Percentiles rank a stretch among this genome's conserved stretches.
Conservation (phyloP, 2,888 invertebrate genomes). For the Xestoiulus laeticollis region DNA sequence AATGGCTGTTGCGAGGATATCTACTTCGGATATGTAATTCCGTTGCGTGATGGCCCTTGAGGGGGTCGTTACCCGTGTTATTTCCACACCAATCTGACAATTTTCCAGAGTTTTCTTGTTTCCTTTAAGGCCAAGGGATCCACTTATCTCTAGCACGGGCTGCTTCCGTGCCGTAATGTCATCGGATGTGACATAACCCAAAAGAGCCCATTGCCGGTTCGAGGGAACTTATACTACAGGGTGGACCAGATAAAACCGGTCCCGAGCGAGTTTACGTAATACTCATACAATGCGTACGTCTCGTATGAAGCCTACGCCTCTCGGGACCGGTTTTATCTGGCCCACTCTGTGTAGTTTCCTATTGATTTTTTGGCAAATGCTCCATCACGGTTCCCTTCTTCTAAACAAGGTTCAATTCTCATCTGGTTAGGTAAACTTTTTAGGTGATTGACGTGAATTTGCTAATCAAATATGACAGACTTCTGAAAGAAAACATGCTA, state of each 20-base stretch:
- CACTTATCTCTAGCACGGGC: constrained; percentile 29
- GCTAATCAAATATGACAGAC: neutral
- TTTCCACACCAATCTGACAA: constrained; percentile 34
- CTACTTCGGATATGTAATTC: constrained; percentile 34
- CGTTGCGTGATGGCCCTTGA: constrained; percentile 21
- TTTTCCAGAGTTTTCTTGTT: constrained; percentile 34
- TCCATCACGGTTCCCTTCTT: neutral
- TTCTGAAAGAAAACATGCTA: too few relatives aligned
- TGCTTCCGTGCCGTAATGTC: constrained; percentile 33
- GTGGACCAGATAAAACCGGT: too few relatives aligned
- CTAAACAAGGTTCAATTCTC: neutral
- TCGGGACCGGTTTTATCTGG: too few relatives aligned
- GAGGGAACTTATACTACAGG: neutral
- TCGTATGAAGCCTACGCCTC: too few relatives aligned
- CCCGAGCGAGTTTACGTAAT: too few relatives aligned
- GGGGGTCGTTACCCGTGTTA: constrained; percentile 37
- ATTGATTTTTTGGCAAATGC: neutral
- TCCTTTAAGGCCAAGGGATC: constrained; percentile 33
- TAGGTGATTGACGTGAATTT: neutral
- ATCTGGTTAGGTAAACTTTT: neutral
- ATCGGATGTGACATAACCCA: constrained; percentile 33
- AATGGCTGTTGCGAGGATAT: constrained; percentile 24
- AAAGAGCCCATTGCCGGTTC: neutral
- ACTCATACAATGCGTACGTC: too few relatives aligned
- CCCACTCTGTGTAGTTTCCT: too few relatives aligned